These are phyloP conservation scores for Embidobia sp. DNA, from an alignment of 2,888 invertebrate species.

Conservation along the genomic window DNA sequence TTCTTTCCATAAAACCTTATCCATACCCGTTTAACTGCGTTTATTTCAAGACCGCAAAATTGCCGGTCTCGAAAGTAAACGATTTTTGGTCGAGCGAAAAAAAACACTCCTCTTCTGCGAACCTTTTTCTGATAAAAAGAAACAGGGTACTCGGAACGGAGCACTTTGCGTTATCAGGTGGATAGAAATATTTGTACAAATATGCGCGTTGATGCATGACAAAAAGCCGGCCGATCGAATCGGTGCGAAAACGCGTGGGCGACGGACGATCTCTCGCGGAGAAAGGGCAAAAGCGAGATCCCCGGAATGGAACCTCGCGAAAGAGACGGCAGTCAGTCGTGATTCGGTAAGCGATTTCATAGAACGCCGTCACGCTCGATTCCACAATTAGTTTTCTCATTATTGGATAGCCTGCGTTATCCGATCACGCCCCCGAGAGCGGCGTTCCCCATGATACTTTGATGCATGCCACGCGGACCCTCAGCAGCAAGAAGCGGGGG, in stretches of 20 bases:
- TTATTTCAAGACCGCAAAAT: no score
- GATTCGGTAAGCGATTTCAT: slow-evolving; percentile 64
- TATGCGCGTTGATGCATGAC: slow-evolving; percentile 34
- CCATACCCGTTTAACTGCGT: not conserved
- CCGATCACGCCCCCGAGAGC: slow-evolving; percentile 30
- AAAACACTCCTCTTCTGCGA: no score
- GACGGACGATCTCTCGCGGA: slow-evolving; percentile 62
- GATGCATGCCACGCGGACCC: slow-evolving; percentile 18
- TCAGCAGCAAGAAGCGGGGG: no score
- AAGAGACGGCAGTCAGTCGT: slow-evolving; percentile 63
- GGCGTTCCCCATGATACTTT: slow-evolving; percentile 24
- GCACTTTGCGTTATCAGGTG: slow-evolving; percentile 6
- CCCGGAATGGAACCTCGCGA: slow-evolving; percentile 50
- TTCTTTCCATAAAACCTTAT: not conserved
- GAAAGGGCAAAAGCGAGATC: slow-evolving; percentile 60
- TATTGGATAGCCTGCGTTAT: slow-evolving; percentile 32
- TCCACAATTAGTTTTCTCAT: slow-evolving; percentile 59
- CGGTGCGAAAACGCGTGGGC: slow-evolving; percentile 62
- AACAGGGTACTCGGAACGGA: no score
- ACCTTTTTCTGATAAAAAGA: no score
- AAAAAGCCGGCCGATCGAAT: slow-evolving; percentile 53
- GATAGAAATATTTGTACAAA: slow-evolving; percentile 22
- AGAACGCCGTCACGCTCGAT: slow-evolving; percentile 56
- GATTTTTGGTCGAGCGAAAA: no score
- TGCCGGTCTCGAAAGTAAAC: no score